These are phyloP conservation scores for Caerostris darwini DNA, from an alignment of 1,140 invertebrate genomes.

Conservation along the genomic window DNA sequence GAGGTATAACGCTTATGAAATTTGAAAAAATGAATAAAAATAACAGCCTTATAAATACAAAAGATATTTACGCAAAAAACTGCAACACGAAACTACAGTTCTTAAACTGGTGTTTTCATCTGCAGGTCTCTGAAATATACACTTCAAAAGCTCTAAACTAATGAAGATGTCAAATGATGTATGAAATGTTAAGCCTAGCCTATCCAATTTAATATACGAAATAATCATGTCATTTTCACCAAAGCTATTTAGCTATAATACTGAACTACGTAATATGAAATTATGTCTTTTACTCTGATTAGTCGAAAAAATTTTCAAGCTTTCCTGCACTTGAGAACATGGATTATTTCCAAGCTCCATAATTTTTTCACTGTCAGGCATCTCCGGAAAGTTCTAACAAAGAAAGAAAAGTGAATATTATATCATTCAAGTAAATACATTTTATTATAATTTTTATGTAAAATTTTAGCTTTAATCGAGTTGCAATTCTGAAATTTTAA, in stretches of 20 bases:
- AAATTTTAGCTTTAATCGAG: no score
- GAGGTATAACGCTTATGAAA: background rate
- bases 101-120: background rate
- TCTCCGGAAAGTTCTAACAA: background rate
- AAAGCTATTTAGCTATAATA: background rate
- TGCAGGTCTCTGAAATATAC: background rate
- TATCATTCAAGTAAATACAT: background rate
- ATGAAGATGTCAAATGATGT: conserved; percentile 8
- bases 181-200: background rate
- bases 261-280: background rate
- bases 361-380: background rate
- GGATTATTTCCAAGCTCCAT: background rate
- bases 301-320: background rate
- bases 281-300: conserved; percentile 2
- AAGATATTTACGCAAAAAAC: background rate
- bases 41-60: background rate
- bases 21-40: conserved; percentile 2
- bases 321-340: background rate
- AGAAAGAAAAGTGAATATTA: background rate
- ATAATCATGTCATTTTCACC: background rate
- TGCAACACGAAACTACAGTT: conserved; percentile 5
- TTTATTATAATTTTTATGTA: background rate
- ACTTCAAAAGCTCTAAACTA: conserved; percentile 26
- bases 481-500: no score
- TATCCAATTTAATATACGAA: background rate